Evolutionary conservation across 2,113 vertebrate species (phyloP).

Genomic region (Astur gentilis): DNA sequence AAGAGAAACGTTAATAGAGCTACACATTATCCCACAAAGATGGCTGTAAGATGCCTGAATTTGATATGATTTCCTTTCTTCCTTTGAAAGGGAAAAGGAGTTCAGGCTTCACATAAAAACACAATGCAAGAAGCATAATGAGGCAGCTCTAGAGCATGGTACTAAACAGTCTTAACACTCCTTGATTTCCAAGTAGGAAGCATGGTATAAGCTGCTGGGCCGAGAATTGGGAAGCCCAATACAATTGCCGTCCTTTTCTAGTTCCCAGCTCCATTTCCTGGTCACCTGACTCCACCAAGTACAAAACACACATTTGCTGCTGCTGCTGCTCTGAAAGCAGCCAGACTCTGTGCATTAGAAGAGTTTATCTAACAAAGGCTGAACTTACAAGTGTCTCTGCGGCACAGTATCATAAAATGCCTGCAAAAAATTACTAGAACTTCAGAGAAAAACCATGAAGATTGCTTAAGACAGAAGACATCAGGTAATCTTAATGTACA

Average conservation of each 20-base stretch:
- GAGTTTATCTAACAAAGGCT: background rate
- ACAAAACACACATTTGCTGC: background rate
- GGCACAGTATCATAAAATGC: background rate
- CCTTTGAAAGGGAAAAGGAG: background rate
- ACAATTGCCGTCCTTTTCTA: accelerated
- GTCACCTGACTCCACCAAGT: background rate
- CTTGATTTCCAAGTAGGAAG: background rate
- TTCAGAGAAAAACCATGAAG: background rate
- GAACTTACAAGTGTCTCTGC: background rate
- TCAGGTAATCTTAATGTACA: background rate
- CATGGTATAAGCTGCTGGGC: background rate
- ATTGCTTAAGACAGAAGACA: background rate
- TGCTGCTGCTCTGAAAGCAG: background rate
- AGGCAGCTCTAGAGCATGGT: background rate
- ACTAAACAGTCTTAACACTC: background rate
- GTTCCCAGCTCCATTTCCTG: background rate
- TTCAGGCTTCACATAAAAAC: background rate
- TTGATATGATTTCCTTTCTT: background rate
- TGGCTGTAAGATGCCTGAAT: background rate
- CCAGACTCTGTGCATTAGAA: background rate
- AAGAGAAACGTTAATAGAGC: background rate
- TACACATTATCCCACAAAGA: background rate
- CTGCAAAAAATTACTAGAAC: background rate
- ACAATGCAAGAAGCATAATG: background rate
- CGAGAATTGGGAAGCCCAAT: background rate